Conservation (phyloP, 2,888 invertebrate species). For the Meloe dianella region DNA sequence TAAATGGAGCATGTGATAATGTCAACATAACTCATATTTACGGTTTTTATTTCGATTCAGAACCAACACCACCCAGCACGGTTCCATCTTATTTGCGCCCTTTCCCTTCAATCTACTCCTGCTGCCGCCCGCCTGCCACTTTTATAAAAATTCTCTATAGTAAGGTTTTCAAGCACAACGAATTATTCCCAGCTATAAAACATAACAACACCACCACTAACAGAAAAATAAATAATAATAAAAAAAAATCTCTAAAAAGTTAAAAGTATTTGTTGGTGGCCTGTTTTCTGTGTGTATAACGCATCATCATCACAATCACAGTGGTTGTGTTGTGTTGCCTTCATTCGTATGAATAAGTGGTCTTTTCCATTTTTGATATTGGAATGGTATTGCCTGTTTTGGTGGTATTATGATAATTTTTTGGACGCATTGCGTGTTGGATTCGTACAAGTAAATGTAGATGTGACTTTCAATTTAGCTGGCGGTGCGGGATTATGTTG, state of each 20-base stretch:
- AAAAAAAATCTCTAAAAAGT: slow-evolving; percentile 19
- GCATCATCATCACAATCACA: background rate
- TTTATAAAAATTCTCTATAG: slow-evolving; percentile 29
- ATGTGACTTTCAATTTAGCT: slow-evolving; percentile 58
- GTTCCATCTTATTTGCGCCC: slow-evolving; percentile 28
- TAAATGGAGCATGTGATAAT: slow-evolving; percentile 60
- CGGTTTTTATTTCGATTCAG: slow-evolving; percentile 46
- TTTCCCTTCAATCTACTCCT: slow-evolving; percentile 8
- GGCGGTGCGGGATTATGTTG: slow-evolving; percentile 59
- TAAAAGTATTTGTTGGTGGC: slow-evolving; percentile 33
- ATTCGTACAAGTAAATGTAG: slow-evolving; percentile 57
- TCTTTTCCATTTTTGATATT: slow-evolving; percentile 49
- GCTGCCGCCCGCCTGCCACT: slow-evolving; percentile 12
- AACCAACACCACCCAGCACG: background rate
- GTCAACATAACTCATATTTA: slow-evolving; percentile 59
- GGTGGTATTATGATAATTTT: slow-evolving; percentile 56
- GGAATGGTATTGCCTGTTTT: slow-evolving; percentile 38
- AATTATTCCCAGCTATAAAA: slow-evolving; percentile 32
- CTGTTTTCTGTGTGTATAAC: background rate
- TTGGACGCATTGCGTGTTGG: slow-evolving; percentile 56
- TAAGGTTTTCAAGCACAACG: slow-evolving; percentile 25
- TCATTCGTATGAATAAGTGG: slow-evolving; percentile 41
- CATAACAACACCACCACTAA: slow-evolving; percentile 18
- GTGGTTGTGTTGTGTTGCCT: background rate
- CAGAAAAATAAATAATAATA: background rate